These are phyloP conservation scores for Heliconius ethilla DNA, from an alignment of 2,888 invertebrate species.

Conservation along the genomic window DNA sequence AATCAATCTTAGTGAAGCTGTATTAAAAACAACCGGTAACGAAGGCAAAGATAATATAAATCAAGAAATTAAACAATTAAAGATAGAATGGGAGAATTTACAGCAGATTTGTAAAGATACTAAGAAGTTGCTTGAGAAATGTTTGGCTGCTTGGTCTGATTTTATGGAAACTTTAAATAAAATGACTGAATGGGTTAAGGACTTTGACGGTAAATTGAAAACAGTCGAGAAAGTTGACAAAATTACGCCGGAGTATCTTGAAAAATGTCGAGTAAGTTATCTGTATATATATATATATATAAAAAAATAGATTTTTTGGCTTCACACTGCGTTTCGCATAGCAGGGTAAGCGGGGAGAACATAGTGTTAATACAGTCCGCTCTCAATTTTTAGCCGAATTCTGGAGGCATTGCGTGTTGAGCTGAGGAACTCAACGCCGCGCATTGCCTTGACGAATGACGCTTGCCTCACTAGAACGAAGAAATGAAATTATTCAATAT, in stretches of 20 bases:
- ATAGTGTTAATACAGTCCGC: no score
- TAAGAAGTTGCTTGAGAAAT: conserved; percentile 87
- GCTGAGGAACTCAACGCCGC: no score
- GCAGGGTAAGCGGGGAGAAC: no score
- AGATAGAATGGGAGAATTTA: conserved; percentile 91
- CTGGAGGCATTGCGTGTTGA: no score
- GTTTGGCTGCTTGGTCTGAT: conserved; percentile 90
- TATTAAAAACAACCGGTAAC: conserved; percentile 88
- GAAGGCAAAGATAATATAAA: conserved; percentile 92
- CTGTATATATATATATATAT: no score
- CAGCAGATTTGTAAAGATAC: conserved; percentile 89
- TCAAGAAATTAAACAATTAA: conserved; percentile 90
- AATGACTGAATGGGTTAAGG: conserved; percentile 88
- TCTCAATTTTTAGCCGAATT: no score
- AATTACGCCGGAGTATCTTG: conserved; percentile 89
- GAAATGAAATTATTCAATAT: no score
- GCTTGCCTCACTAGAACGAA: no score
- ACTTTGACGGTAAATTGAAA: conserved; percentile 85
- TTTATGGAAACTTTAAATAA: conserved; percentile 87
- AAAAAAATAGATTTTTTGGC: no score
- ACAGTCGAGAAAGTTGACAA: conserved; percentile 86
- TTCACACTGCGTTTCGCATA: no score
- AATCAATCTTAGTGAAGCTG: conserved; percentile 87
- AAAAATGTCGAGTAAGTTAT: conserved; percentile 85
- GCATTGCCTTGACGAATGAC: no score